Percentiles rank a stretch among this genome's conserved stretches.
Conservation (phyloP, 2,113 vertebrate species). For the Myiagra hebetior region DNA sequence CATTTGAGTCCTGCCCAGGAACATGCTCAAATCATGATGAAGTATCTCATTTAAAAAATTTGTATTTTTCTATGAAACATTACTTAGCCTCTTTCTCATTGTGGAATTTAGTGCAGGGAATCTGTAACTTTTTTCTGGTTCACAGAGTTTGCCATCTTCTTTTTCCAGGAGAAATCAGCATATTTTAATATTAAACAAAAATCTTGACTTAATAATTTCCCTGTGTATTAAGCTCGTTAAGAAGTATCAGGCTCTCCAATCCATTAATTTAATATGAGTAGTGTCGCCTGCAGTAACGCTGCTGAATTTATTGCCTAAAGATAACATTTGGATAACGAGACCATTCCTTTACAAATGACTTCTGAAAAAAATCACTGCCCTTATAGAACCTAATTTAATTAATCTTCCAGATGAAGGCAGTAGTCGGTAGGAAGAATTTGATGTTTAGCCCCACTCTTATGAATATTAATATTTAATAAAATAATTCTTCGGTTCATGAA, state of each 20-base stretch:
- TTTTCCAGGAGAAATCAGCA: constrained; percentile 23
- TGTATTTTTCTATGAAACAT: not conserved
- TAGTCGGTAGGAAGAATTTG: constrained; percentile 4
- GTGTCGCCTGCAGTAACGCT: not conserved
- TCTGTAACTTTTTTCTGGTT: not conserved
- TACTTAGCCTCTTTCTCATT: not conserved
- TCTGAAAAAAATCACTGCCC: constrained; percentile 26
- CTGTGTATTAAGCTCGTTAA: constrained; percentile 8
- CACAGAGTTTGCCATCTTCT: not conserved
- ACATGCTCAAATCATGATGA: not conserved
- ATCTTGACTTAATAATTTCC: constrained; percentile 22
- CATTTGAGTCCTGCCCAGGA: not conserved
- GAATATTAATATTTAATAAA: constrained; percentile 42
- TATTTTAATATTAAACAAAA: constrained; percentile 51
- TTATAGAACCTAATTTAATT: constrained; percentile 30
- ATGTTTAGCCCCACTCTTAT: not conserved
- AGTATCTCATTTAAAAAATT: constrained; percentile 2
- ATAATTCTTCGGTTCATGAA: not conserved
- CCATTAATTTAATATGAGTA: constrained; percentile 33
- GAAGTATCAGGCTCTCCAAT: constrained; percentile 29
- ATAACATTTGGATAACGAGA: constrained; percentile 41
- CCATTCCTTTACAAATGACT: constrained; percentile 23
- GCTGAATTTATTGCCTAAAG: constrained; percentile 26
- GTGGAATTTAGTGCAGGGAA: not conserved
- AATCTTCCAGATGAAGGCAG: constrained; percentile 19